Evolutionary conservation across 2,888 invertebrate genomes (phyloP).

Genomic region (Scaeva pyrastri): DNA sequence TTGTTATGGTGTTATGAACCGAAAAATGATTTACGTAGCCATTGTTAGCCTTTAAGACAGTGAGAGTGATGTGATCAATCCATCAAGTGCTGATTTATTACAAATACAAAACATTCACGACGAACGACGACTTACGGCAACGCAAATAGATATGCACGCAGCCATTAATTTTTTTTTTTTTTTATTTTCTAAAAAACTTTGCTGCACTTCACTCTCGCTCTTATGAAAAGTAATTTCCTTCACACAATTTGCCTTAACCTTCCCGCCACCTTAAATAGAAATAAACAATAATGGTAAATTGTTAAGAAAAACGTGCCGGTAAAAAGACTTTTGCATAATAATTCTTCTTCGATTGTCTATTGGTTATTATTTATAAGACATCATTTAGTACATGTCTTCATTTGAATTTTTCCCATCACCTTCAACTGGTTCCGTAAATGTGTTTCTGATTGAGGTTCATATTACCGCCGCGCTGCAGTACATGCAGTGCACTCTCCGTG

Average conservation of each 20-base stretch:
- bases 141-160: constrained; percentile 57
- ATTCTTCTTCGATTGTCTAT: constrained; percentile 72
- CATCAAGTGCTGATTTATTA: constrained; percentile 72
- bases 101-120: constrained; percentile 48
- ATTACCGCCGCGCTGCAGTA: constrained; percentile 3
- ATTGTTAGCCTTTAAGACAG: constrained; percentile 66
- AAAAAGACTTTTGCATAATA: constrained; percentile 60
- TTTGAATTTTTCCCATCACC: constrained; percentile 60
- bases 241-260: constrained; percentile 49
- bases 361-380: constrained; percentile 63
- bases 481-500: no score
- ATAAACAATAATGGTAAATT: constrained; percentile 24
- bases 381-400: constrained; percentile 67
- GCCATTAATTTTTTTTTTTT: constrained; percentile 65
- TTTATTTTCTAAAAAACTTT: no score
- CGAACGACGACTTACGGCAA: constrained; percentile 34
- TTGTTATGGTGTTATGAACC: constrained; percentile 34
- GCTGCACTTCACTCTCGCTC: constrained; percentile 17
- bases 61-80: constrained; percentile 73
- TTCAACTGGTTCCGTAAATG: constrained; percentile 12
- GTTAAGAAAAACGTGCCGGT: constrained; percentile 48
- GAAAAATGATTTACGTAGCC: constrained; percentile 64
- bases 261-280: constrained; percentile 44
- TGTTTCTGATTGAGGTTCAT: constrained; percentile 45
- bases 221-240: constrained; percentile 19